Conservation (phyloP, 2,797 vertebrate species). For the Muscicapa comitata region DNA sequence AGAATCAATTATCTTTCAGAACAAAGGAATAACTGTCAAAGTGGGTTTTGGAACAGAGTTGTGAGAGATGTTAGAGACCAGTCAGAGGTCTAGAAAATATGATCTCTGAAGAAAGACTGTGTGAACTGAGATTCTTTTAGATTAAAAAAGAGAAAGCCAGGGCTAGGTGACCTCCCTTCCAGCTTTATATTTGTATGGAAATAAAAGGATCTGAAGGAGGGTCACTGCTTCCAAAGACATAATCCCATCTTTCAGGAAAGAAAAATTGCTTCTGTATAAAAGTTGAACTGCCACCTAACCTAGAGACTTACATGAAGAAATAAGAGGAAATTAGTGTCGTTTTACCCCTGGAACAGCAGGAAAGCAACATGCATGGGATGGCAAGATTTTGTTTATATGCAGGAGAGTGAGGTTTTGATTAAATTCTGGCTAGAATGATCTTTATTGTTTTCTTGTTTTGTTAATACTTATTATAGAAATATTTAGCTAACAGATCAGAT, state of each 20-base stretch:
- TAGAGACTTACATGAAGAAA: not conserved
- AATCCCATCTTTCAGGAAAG: not conserved
- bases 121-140: not conserved
- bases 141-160: not conserved
- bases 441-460: not conserved
- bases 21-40: not conserved
- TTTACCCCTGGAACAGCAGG: not conserved
- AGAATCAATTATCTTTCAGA: not conserved
- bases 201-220: constrained; percentile 21
- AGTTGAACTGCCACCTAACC: not conserved
- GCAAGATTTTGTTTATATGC: not conserved
- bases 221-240: not conserved
- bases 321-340: not conserved
- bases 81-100: constrained; percentile 15
- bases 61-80: not conserved
- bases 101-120: constrained; percentile 1
- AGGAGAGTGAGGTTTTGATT: not conserved
- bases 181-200: not conserved
- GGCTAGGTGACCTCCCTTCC: not conserved
- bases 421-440: not conserved
- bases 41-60: not conserved
- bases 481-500: not conserved
- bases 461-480: not conserved
- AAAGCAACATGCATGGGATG: not conserved
- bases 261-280: not conserved